Conservation (phyloP, 2,113 vertebrate genomes). For the Calyptomena viridis region DNA sequence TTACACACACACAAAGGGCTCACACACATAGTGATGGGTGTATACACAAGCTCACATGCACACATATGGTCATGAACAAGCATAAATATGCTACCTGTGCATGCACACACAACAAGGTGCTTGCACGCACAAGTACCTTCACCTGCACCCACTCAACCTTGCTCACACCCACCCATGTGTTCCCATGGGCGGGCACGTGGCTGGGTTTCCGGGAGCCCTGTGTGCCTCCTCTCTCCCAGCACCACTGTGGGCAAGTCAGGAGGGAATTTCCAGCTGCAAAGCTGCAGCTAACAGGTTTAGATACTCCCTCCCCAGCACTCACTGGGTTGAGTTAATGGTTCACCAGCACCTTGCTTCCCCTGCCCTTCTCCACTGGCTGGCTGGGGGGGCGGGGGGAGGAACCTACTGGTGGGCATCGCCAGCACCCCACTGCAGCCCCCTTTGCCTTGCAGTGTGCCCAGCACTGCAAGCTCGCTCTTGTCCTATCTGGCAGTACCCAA, state of each 20-base stretch:
- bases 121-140: not conserved
- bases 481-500: not conserved
- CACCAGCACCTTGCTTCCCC: not conserved
- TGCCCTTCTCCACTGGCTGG: not conserved
- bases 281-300: not conserved
- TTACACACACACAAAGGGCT: not conserved
- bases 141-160: not conserved
- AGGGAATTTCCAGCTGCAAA: slow-evolving; percentile 22
- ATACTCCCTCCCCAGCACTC: not conserved
- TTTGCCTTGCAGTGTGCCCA: not conserved
- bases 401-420: not conserved
- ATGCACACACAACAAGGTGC: not conserved
- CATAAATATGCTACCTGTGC: not conserved
- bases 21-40: rapidly evolving
- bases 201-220: rapidly evolving
- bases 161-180: not conserved
- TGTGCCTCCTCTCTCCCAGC: not conserved
- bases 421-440: not conserved
- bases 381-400: rapidly evolving
- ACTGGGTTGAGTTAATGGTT: not conserved
- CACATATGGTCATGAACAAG: rapidly evolving
- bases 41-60: not conserved
- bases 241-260: not conserved
- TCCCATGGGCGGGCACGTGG: rapidly evolving
- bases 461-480: not conserved